Percentiles rank a stretch among this genome's conserved stretches.
These are phyloP conservation scores for Bubo scandiacus DNA, from an alignment of 2,113 vertebrate genomes.

Conservation along the genomic window DNA sequence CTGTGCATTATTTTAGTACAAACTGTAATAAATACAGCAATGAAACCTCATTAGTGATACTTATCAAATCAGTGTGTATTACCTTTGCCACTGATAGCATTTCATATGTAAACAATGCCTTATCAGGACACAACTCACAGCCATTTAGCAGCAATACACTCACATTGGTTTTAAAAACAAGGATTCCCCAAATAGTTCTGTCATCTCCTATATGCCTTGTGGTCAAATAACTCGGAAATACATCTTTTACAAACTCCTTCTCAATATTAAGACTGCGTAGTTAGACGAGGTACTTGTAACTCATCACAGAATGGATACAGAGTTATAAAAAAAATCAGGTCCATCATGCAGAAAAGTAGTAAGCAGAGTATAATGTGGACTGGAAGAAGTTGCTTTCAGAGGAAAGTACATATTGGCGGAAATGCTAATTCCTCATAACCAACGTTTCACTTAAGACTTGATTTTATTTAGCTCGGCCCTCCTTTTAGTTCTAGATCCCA, in stretches of 20 bases:
- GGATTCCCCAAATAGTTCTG: background rate
- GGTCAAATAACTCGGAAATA: background rate
- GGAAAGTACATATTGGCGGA: background rate
- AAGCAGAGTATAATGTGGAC: background rate
- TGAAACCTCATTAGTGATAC: background rate
- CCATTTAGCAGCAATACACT: background rate
- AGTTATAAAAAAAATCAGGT: background rate
- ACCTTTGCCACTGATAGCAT: background rate
- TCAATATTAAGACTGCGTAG: background rate
- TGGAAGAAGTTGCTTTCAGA: background rate
- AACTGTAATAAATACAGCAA: background rate
- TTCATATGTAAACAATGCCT: background rate
- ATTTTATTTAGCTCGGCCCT: background rate
- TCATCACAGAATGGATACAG: background rate
- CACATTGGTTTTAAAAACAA: background rate
- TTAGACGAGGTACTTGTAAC: background rate
- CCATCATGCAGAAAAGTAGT: background rate
- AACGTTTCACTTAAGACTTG: background rate
- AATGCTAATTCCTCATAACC: background rate
- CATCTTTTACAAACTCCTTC: background rate
- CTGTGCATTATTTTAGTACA: background rate
- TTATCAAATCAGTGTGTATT: background rate
- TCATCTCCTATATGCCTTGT: background rate
- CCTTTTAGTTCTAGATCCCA: background rate
- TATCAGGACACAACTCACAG: background rate